Evolutionary conservation across 2,113 vertebrate species (phyloP).

Genomic region (Lota lota): DNA sequence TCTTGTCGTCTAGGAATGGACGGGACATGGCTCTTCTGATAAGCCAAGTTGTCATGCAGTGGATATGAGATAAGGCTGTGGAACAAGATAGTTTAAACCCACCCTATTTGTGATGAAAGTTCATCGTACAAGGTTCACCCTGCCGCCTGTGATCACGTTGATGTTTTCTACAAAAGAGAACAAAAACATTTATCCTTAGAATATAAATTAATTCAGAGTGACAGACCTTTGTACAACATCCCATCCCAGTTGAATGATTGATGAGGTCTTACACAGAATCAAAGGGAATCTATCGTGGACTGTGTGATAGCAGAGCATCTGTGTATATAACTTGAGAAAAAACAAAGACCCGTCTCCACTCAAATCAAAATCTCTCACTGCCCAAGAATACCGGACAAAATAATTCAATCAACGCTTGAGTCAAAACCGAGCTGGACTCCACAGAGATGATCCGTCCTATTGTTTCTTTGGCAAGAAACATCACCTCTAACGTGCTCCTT

Average conservation of each 20-base stretch:
- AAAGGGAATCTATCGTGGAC: constrained; percentile 18
- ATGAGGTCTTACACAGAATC: constrained; percentile 45
- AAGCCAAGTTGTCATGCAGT: neutral
- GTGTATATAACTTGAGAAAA: constrained; percentile 55
- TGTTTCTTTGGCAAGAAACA: constrained; percentile 19
- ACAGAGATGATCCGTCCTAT: constrained; percentile 29
- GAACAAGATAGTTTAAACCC: neutral
- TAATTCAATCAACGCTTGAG: constrained; percentile 41
- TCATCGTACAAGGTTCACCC: neutral
- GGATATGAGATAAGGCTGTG: neutral
- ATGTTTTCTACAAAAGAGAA: constrained; percentile 13
- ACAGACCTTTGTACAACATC: constrained; percentile 30
- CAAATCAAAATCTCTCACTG: constrained; percentile 57
- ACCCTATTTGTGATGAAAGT: constrained; percentile 6
- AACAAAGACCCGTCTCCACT: constrained; percentile 18
- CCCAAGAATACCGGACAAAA: constrained; percentile 40
- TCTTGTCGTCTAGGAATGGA: constrained; percentile 17
- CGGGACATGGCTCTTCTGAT: constrained; percentile 13
- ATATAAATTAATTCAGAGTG: constrained; percentile 12
- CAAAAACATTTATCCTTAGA: neutral
- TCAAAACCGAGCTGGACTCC: constrained; percentile 41
- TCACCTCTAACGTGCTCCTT: constrained; percentile 20
- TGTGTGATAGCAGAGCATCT: constrained; percentile 47
- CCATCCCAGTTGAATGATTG: constrained; percentile 39
- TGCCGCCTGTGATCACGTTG: neutral